Evolutionary conservation across 2,888 invertebrate species (phyloP), one percentile per base, ranked within the genome.

Genomic region (Brassicogethes aeneus): DNA sequence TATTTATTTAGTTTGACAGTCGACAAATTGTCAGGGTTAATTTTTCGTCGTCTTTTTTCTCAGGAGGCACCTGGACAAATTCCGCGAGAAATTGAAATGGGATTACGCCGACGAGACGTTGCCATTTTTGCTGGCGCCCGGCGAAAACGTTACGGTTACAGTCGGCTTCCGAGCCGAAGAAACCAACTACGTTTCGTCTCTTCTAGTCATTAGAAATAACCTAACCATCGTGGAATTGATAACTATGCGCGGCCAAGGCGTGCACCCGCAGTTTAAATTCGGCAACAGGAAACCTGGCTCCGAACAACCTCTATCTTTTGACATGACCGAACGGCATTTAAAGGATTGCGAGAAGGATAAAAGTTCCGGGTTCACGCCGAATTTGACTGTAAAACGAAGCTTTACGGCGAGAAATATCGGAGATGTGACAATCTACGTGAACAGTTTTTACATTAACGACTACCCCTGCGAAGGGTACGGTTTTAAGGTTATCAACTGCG

Each of bases 341-440:
- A 72, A 71, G 50, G 71, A 72, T 52, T 79, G 79, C 48, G 72
- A 76, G 52, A 58, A 57, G 41, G 61, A 62, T 15, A 56, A 58
- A 36, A 62, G 64, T 53, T 47, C 53, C 2, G 39, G 41, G 13
- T 36, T 39, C 1, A 52, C 58, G 45, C 80, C 82, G 2, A 79
- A 80, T 64, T 70, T 89, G 38, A 81, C 82, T 7, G 82, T 87
- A 13, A 84, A 84, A 53, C 77, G 90, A 44, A 79, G 85, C 33
- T 94, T 94, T 65, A 79, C 80, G 7, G 85, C 88, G 15, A 77
- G 85, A 53, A 97, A 97, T 71, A 85, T 85, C n/a, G 96, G 96
- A 1, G 85, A 85, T 60, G 75, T 94, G 51, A 79, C 86, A n/a
- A 80, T 96, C 56, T 76, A 77, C 50, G 77, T 93, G 47, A 72